Base-by-base conservation (phyloP, 2,888 invertebrate genomes). In the Gnatocerus cornutus region DNA sequence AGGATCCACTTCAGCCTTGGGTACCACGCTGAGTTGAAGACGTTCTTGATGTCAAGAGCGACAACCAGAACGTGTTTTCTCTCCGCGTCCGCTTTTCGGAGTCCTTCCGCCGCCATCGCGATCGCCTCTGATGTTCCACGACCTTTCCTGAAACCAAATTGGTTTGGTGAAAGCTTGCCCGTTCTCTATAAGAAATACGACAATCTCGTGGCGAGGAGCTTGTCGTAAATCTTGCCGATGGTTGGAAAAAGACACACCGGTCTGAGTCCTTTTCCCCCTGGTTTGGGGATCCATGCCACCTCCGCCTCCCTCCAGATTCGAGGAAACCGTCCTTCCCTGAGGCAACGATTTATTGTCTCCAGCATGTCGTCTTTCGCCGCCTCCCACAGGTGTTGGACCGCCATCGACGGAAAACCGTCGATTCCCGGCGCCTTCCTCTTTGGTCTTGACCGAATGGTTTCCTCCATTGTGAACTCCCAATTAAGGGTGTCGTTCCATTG, bases 221-320 rank as follows among this genome's bases (percentile, higher is more conserved):
- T 76, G 65, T 79, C 79, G 10, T 73, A 70, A 0, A 78, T 63
- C 70, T 78, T 80, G 1, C 75, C 78, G 8, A 75, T 59, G 41
- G 71, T 72, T 41, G 74, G 71, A 4, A 77, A 73, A 46, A 80
- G 58, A 64, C 78, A 77, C 10, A 79, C 72, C 12, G 76, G 77
- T 30, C 77, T 68, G 50, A 71, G 59, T 37, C 72, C 71, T 5
- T 70, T 71, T 41, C 72, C 75, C 1, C 43, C 27, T 1, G 69
- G 62, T 52, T 78, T 78, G 9, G 72, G 71, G 1, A 78, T 52
- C 64, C 74, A 72, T 8, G 69, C 73, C 7, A 75, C 59, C 14
- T 52, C 29, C 14, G 71, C 74, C n/a, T 7, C 14, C 53, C 76
- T 75, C 74, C 75, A 76, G 10, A 64, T 27, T 9, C n/a, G 39